phyloP scores from a whole-genome alignment of 2,797 vertebrate species.

The Margarornis squamiger region DNA sequence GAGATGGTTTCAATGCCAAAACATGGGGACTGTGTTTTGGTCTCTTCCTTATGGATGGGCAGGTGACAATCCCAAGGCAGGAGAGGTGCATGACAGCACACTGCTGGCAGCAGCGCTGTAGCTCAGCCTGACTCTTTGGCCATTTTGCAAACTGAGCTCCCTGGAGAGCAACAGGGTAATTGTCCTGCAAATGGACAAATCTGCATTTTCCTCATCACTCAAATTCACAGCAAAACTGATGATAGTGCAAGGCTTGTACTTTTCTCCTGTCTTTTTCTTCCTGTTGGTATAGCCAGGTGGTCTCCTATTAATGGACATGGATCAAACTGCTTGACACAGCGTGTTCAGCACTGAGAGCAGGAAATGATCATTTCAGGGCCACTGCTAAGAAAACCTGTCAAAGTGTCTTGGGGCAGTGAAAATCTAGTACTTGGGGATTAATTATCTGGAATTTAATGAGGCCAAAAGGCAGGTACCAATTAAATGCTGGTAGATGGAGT shows the following conservation, averaged over 20 bases:
- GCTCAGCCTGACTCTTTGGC: not conserved
- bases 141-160: not conserved
- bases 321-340: constrained; percentile 56
- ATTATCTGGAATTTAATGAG: constrained; percentile 73
- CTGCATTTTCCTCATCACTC: not conserved
- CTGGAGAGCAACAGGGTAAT: not conserved
- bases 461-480: constrained; percentile 61
- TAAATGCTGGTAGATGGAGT: constrained; percentile 42
- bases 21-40: not conserved
- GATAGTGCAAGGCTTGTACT: not conserved
- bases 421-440: constrained; percentile 70
- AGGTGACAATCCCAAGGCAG: rapidly evolving
- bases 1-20: not conserved
- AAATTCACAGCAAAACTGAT: not conserved
- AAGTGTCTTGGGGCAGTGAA: constrained; percentile 62
- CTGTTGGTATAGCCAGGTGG: not conserved
- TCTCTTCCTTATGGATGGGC: not conserved
- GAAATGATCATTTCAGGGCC: constrained; percentile 52
- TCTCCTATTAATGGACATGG: constrained; percentile 12
- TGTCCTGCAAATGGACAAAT: not conserved
- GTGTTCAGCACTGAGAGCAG: constrained; percentile 39
- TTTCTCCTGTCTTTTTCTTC: not conserved
- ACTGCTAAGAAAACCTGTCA: constrained; percentile 59
- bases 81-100: rapidly evolving
- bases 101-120: not conserved